Base-by-base conservation (phyloP, 2,113 vertebrate genomes). In the Nibea albiflora region DNA sequence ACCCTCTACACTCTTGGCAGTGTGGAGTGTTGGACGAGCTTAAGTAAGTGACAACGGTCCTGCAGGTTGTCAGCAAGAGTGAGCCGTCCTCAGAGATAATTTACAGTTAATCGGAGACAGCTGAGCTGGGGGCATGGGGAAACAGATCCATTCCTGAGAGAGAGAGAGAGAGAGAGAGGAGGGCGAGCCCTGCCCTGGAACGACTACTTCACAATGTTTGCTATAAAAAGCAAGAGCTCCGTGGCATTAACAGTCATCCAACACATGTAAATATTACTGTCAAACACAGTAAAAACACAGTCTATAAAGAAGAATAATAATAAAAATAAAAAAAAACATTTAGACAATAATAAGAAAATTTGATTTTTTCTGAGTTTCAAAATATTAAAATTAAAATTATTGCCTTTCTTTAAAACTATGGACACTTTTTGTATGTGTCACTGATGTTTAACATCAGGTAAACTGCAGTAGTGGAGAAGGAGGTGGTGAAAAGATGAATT, bases 31-130 rank as follows among this genome's bases (percentile, higher is more conserved):
- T 73, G 69, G 68, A 73, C n/a, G 35, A 46, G 46, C 78, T 87
- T 84, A 87, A 92, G 88, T 92, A 81, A 93, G 89, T 90, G 82
- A 85, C 85, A 88, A 80, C 66, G 17, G 60, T 81, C 50, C 62
- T 42, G 74, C 81, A 65, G 62, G 88, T 89, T 89, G 86, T 91
- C 90, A 80, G 80, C 47, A 52, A 49, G 8, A 62, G 46, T 28
- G 69, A 71, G 85, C 83, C 84, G 65, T 89, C 80, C 69, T 81
- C 62, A 19, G 49, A 9, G 22, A 26, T 77, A 86, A 92, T 95
- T 91, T 92, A 93, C 73, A 69, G 66, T 26, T 31, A 2, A 73
- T 68, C 17, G 11, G 53, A 17, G 60, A 61, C 67, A 72, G 76
- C 83, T 75, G 81, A 82, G 74, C 44, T 19, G 10, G n/a, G 57